Evolutionary conservation across 2,888 invertebrate species (phyloP).

Genomic region (Oscheius sp.): DNA sequence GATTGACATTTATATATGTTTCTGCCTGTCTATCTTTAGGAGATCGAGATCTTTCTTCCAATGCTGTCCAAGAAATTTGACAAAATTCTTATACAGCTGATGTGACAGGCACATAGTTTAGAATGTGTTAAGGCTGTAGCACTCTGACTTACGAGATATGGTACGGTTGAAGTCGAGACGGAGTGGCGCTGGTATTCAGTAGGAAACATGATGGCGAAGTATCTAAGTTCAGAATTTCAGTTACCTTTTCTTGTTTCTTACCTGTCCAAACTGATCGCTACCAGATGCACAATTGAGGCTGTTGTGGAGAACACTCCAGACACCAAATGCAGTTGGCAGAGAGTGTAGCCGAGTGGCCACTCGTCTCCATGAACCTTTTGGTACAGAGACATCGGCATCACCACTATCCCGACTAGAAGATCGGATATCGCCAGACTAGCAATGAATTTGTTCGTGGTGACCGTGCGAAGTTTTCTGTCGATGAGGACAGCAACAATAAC

Average conservation of each 20-base stretch:
- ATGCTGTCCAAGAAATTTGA: too few species aligned
- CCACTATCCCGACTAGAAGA: slow-evolving; percentile 62
- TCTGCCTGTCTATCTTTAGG: too few species aligned
- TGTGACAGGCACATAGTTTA: too few species aligned
- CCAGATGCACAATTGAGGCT: slow-evolving; percentile 66
- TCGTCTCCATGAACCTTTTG: slow-evolving; percentile 60
- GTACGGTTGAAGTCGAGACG: slow-evolving; percentile 56
- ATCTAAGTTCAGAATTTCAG: slow-evolving; percentile 44
- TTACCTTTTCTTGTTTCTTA: slow-evolving; percentile 14
- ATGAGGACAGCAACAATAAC: slow-evolving; percentile 58
- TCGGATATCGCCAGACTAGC: slow-evolving; percentile 65
- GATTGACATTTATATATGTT: too few species aligned
- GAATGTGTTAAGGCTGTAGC: too few species aligned
- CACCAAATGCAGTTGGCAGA: slow-evolving; percentile 63
- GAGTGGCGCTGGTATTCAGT: slow-evolving; percentile 66
- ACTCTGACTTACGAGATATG: slow-evolving; percentile 43
- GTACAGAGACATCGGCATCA: slow-evolving; percentile 65
- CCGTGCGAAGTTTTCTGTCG: slow-evolving; percentile 57
- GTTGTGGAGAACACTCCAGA: slow-evolving; percentile 64
- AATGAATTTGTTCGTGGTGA: slow-evolving; percentile 66
- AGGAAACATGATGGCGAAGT: slow-evolving; percentile 68
- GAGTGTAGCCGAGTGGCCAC: slow-evolving; percentile 59
- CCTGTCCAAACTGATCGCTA: slow-evolving; percentile 66
- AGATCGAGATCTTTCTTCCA: too few species aligned
- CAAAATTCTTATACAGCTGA: too few species aligned